These are phyloP conservation scores for Corythaeola cristata DNA, from an alignment of 2,113 vertebrate genomes.

Conservation along the genomic window DNA sequence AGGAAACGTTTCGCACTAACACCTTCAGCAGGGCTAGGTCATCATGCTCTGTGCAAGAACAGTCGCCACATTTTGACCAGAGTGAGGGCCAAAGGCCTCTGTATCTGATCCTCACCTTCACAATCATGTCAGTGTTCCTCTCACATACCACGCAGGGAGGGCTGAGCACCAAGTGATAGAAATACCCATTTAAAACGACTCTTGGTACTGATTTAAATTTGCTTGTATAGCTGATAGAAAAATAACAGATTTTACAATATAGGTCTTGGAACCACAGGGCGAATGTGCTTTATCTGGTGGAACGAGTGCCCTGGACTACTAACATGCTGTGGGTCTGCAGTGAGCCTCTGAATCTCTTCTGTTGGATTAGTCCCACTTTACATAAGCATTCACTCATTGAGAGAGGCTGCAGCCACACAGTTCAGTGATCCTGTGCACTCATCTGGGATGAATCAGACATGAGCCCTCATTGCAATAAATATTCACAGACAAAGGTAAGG, in stretches of 20 bases:
- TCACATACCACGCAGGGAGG: background rate
- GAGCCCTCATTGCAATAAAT: slow-evolving; percentile 40
- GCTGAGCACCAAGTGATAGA: slow-evolving; percentile 20
- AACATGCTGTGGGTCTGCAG: background rate
- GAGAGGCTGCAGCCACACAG: slow-evolving; percentile 1
- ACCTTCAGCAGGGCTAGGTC: background rate
- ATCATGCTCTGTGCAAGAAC: background rate
- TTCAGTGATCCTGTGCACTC: background rate
- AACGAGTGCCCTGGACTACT: background rate
- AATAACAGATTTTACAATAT: background rate
- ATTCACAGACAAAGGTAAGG: slow-evolving; percentile 44
- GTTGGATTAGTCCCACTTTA: background rate
- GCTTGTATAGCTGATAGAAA: slow-evolving; percentile 8
- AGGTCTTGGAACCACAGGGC: background rate
- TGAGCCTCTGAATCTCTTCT: background rate
- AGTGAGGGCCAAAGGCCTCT: background rate
- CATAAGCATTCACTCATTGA: background rate
- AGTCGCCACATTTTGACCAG: background rate
- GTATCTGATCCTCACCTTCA: background rate
- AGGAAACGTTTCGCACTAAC: background rate
- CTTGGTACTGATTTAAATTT: background rate
- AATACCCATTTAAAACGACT: background rate
- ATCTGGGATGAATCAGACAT: background rate
- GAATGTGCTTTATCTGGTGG: slow-evolving; percentile 20
- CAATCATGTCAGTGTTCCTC: background rate